Conservation (phyloP, 2,797 vertebrate genomes). For the Phoeniculus purpureus region DNA sequence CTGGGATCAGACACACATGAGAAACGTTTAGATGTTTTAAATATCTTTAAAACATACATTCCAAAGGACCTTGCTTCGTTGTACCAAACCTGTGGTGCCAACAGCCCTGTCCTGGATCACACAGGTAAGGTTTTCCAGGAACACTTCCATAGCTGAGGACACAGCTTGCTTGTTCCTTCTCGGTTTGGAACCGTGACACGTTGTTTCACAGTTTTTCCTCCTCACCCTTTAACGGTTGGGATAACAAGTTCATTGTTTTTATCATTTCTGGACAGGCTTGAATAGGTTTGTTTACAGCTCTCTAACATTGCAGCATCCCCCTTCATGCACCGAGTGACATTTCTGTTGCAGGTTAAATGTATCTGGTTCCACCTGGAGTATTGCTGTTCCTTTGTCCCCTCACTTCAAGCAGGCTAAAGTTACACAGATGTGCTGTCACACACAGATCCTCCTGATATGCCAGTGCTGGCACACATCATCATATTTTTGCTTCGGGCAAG, state of each 20-base stretch:
- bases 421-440: constrained; percentile 41
- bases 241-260: constrained; percentile 30
- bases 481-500: constrained; percentile 40
- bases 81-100: constrained; percentile 93
- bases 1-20: constrained; percentile 78
- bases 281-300: constrained; percentile 17
- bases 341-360: constrained; percentile 32
- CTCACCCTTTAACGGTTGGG: neutral
- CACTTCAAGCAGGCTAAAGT: constrained; percentile 6
- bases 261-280: constrained; percentile 28
- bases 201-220: neutral
- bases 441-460: neutral
- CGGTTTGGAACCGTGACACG: neutral
- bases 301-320: neutral
- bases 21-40: constrained; percentile 85
- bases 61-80: constrained; percentile 91
- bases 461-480: constrained; percentile 15
- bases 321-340: neutral
- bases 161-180: neutral
- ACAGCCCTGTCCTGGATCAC: constrained; percentile 85
- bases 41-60: constrained; percentile 92
- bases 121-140: constrained; percentile 82
- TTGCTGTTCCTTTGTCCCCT: constrained; percentile 22
- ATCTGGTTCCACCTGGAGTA: constrained; percentile 20
- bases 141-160: neutral